Evolutionary conservation across 2,113 vertebrate species (phyloP), one percentile per base, ranked within the genome.

Genomic region (Pteruthius melanotis): DNA sequence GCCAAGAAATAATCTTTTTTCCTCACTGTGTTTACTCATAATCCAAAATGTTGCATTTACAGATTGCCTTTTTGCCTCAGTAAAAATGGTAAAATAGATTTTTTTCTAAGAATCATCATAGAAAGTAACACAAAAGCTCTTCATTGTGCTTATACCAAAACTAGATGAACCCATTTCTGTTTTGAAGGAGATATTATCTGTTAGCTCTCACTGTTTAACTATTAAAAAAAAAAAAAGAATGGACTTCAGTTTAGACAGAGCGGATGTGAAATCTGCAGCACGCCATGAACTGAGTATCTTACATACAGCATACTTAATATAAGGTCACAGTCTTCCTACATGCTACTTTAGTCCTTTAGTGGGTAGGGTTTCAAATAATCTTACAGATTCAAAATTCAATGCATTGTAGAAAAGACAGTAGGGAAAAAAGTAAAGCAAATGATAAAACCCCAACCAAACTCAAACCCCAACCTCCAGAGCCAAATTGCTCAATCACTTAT

Each of bases 21-120:
- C 89, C 61, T 83, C 77, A 93, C 94, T 90, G 47, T 75, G 90
- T 97, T 97, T 96, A 71, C 71, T 93, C 87, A 77, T 39, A 94
- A 88, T 92, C 93, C 93, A 96, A 95, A 96, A 97, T 54, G 40
- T 75, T 77, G 49, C n/a, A 64, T 97, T 97, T 96, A 90, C 63
- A 83, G 87, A 92, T 18, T 92, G 82, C 74, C 86, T 97, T 97
- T 97, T 93, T 97, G 70, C 39, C 91, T 91, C 61, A 87, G 85
- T 94, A 87, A 66, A 93, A 95, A 76, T 68, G 52, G 60, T 72
- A 90, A 80, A 93, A 86, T 49, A 71, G 82, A 88, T 93, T 83
- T 54, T 49, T 91, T 91, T 96, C 89, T 83, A 82, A 78, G 54
- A 89, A 95, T 44, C 76, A 72, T 83, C 91, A 66, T 18, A 92